A percentile compares a stretch with the other conserved stretches of the same genome.
Evolutionary conservation across 2,797 vertebrate species (phyloP).

Genomic region (Craterocephalus amniculus): DNA sequence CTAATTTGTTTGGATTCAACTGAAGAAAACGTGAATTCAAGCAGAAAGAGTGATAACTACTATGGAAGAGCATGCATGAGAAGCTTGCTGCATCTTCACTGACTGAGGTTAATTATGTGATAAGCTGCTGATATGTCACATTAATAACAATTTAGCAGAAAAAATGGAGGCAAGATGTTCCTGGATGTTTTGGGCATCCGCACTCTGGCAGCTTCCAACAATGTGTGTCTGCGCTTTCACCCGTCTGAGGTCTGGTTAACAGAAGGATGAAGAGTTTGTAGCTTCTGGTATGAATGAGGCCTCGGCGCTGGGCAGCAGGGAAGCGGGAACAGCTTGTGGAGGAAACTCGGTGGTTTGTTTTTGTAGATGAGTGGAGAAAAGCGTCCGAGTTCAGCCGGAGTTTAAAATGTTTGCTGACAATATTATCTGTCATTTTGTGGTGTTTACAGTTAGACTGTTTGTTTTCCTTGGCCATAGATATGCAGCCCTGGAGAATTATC

Average conservation of each 20-base stretch:
- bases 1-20: slow-evolving; percentile 12
- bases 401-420: background rate
- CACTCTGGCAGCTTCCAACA: slow-evolving; percentile 44
- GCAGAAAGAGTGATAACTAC: background rate
- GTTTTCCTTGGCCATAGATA: background rate
- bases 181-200: slow-evolving; percentile 24
- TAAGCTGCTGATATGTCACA: background rate
- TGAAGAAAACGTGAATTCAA: slow-evolving; percentile 4
- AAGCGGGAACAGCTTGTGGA: slow-evolving; percentile 31
- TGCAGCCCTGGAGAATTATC: background rate
- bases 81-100: slow-evolving; percentile 6
- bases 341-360: slow-evolving; percentile 34
- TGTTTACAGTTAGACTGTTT: background rate
- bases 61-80: slow-evolving; percentile 3
- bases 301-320: slow-evolving; percentile 17
- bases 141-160: background rate
- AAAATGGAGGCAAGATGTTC: slow-evolving; percentile 13
- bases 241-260: slow-evolving; percentile 37
- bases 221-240: slow-evolving; percentile 35
- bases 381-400: slow-evolving; percentile 1
- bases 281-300: slow-evolving; percentile 37
- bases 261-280: slow-evolving; percentile 57
- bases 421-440: background rate
- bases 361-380: slow-evolving; percentile 21
- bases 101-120: slow-evolving; percentile 7